These are phyloP conservation scores for Dreissena rostriformis DNA, from an alignment of 1,140 invertebrate species.

Conservation along the genomic window DNA sequence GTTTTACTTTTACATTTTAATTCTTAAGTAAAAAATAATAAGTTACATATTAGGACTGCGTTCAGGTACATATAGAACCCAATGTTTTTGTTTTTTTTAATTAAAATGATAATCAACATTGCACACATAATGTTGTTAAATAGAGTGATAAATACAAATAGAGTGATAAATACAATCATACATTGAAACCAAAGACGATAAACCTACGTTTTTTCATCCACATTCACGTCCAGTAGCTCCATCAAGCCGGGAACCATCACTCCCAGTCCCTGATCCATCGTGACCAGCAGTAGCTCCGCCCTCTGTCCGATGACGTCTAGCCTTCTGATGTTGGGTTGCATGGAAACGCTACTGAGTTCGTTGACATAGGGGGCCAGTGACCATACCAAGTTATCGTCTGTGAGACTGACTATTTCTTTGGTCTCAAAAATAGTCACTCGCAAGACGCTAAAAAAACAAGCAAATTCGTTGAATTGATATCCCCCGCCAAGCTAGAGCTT, in stretches of 20 bases:
- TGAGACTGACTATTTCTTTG: no score
- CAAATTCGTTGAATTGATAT: no score
- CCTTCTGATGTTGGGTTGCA: neutral
- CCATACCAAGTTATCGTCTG: neutral
- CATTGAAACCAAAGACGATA: neutral
- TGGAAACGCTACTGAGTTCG: neutral
- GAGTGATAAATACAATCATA: neutral
- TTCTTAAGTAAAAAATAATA: no score
- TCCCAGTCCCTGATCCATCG: conserved; percentile 8
- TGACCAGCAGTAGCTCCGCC: conserved; percentile 7
- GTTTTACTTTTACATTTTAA: no score
- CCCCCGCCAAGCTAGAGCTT: no score
- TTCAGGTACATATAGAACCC: no score
- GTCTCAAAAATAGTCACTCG: no score
- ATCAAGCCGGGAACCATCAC: conserved; percentile 21
- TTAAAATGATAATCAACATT: no score
- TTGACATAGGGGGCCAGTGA: neutral
- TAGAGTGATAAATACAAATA: neutral
- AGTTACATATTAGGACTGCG: no score
- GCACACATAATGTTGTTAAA: no score
- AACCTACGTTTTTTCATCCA: conserved; percentile 11
- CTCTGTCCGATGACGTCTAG: neutral
- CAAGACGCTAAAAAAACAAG: no score
- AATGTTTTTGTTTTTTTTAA: no score
- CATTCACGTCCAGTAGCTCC: conserved; percentile 6